These are phyloP conservation scores for Cephus nigrinus DNA, from an alignment of 2,888 invertebrate species.

Conservation along the genomic window DNA sequence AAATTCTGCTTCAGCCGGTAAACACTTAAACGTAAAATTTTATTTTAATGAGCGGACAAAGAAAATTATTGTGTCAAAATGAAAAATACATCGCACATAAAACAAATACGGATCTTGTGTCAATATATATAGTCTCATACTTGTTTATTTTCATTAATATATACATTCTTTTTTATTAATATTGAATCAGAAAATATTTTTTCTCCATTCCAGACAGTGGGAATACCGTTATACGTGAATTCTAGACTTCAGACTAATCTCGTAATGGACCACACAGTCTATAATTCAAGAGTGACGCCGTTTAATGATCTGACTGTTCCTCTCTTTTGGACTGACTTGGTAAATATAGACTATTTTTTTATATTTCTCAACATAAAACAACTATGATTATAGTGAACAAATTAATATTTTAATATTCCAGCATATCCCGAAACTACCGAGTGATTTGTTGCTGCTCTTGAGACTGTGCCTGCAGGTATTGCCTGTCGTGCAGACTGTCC, in stretches of 20 bases:
- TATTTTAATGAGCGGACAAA: not conserved
- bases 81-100: not conserved
- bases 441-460: slow-evolving; percentile 39
- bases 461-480: slow-evolving; percentile 44
- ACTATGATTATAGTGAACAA: not conserved
- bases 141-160: not conserved
- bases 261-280: slow-evolving; percentile 73
- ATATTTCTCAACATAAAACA: not conserved
- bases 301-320: slow-evolving; percentile 77
- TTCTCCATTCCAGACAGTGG: slow-evolving; percentile 68
- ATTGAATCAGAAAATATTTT: not conserved
- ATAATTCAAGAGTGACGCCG: slow-evolving; percentile 71
- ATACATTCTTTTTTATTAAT: not conserved
- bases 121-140: not conserved
- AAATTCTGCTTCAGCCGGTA: slow-evolving; percentile 61
- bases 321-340: slow-evolving; percentile 79
- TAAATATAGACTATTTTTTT: slow-evolving; percentile 59
- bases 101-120: not conserved
- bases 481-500: slow-evolving; percentile 50
- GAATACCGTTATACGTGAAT: slow-evolving; percentile 74
- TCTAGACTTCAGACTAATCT: slow-evolving; percentile 81
- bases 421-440: slow-evolving; percentile 44
- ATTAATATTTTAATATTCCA: slow-evolving; percentile 23
- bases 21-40: slow-evolving; percentile 19
- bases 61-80: not conserved